These are phyloP conservation scores for Synanthedon myopaeformis DNA, from an alignment of 2,888 invertebrate species.

Conservation along the genomic window DNA sequence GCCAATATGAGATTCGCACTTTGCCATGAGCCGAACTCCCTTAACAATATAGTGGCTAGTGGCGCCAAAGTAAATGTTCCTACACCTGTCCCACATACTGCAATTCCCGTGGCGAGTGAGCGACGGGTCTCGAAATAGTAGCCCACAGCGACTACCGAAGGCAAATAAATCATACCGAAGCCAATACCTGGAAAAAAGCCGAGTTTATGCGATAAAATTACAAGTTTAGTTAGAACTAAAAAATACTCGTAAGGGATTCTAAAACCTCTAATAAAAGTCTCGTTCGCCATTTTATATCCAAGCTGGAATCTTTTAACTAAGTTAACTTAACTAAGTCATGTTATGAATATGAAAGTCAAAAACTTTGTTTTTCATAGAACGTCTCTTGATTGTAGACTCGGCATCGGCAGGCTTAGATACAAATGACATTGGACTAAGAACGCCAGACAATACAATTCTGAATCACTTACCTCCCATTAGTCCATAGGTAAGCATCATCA, in stretches of 20 bases:
- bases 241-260: no score
- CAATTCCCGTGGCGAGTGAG: conserved; percentile 93
- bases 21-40: conserved; percentile 86
- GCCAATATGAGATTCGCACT: conserved; percentile 91
- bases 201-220: neutral
- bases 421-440: no score
- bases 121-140: conserved; percentile 97
- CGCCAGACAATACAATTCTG: no score
- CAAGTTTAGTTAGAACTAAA: no score
- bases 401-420: no score
- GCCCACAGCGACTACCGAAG: conserved; percentile 96
- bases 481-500: conserved; percentile 94
- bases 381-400: no score
- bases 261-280: no score
- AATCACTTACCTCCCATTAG: conserved; percentile 86
- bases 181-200: conserved; percentile 78
- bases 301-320: no score
- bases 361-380: no score
- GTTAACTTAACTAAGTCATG: no score
- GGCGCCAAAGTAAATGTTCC: conserved; percentile 97
- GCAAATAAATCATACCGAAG: conserved; percentile 93
- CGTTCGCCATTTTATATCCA: no score
- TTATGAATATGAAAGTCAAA: no score
- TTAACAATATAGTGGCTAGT: conserved; percentile 82
- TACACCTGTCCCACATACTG: conserved; percentile 93